These are phyloP conservation scores for Rhegmatorhina hoffmannsi DNA, from an alignment of 2,113 vertebrate genomes.

Conservation along the genomic window DNA sequence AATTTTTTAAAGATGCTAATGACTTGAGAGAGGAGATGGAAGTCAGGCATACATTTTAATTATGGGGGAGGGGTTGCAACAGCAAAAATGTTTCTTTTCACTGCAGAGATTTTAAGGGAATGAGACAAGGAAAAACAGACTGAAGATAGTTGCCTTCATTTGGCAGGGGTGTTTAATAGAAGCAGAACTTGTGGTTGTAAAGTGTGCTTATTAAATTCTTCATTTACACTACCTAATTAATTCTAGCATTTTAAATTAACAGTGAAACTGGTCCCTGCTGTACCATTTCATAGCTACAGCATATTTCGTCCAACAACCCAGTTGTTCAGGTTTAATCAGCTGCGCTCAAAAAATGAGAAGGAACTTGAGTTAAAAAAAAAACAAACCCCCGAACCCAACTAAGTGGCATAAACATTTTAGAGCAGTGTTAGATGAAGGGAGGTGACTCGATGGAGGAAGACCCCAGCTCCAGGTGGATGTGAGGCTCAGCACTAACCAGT, in stretches of 20 bases:
- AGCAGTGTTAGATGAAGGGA: background rate
- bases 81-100: background rate
- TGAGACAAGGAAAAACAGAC: slow-evolving; percentile 62
- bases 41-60: slow-evolving; percentile 68
- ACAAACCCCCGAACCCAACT: background rate
- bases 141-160: slow-evolving; percentile 75
- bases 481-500: background rate
- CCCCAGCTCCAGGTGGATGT: background rate
- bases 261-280: slow-evolving; percentile 85
- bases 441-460: background rate
- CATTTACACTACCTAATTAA: slow-evolving; percentile 87
- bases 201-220: slow-evolving; percentile 87
- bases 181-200: slow-evolving; percentile 82
- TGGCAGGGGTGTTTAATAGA: slow-evolving; percentile 80
- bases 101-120: slow-evolving; percentile 67
- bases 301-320: slow-evolving; percentile 79
- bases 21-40: slow-evolving; percentile 69
- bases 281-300: slow-evolving; percentile 78
- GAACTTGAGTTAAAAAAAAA: slow-evolving; percentile 15
- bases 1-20: slow-evolving; percentile 74
- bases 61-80: slow-evolving; percentile 30
- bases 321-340: slow-evolving; percentile 84
- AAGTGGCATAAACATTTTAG: background rate
- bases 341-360: slow-evolving; percentile 68
- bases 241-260: slow-evolving; percentile 89